Base-by-base conservation (phyloP, 2,888 invertebrate genomes). In the Gari tellinella region DNA sequence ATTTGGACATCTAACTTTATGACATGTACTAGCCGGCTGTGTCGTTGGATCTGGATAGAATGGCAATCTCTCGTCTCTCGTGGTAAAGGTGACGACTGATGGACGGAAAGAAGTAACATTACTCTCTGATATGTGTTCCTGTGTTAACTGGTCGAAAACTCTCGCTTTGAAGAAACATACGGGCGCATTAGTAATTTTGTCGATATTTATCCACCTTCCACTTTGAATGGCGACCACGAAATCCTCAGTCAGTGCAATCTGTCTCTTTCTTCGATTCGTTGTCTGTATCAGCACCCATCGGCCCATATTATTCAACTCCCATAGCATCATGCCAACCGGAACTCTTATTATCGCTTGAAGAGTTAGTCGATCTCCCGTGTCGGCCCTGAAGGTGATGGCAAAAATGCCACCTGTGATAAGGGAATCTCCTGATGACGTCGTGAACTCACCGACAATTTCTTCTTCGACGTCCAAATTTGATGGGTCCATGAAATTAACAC, bases 1-100 rank as follows among this genome's bases (percentile, higher is more conserved):
- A 21, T 43, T 49, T 5, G 62, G 62, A 37, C 69, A 69, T 10
- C 57, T 40, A 10, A 57, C 62, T 19, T 31, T 43, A 21, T 40
- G 62, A 31, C 69, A 69, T 14, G 56, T 57, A 7, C 17, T 40
- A 37, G 17, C 48, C 19, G 62, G 62, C 19, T 31, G n/a, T 12
- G 0, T 43, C 8, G 69, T 69, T 7, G 15, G 62, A 7, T n/a
- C 21, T n/a, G 17, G 12, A 19, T 62, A 57, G 19, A 69, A 21
- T 25, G 51, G 41, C 3, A 69, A 40, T 25, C 62, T 46, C 23
- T 63, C n/a, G 15, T 37, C 14, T 21, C 5, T 8, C 31, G 5
- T 31, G 4, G 31, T 31, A 31, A 7, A 31, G 3, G 43, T 14
- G 43, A 43, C 14, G 4, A 15, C 19, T 14, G 15, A 14, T 4